A percentile compares a stretch with the other conserved stretches of the same genome.
These are phyloP conservation scores for Heterodera carotae DNA, from an alignment of 1,140 invertebrate species.

Conservation along the genomic window DNA sequence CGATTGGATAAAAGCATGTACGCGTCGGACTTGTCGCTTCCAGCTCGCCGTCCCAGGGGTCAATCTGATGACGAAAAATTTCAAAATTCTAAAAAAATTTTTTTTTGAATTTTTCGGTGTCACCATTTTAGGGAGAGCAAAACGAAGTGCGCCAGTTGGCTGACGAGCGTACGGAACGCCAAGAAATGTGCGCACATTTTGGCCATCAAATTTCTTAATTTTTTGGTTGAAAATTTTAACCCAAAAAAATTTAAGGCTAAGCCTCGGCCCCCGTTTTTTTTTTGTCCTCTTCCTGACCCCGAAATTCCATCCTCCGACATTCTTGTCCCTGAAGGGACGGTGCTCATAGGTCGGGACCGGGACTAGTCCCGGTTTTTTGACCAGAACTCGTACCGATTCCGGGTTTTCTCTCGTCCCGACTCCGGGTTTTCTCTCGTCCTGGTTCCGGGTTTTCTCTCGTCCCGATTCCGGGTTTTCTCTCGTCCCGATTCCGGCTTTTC, in stretches of 20 bases:
- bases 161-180: conserved; percentile 60
- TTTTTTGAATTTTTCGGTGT: conserved; percentile 27
- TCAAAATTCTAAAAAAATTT: background rate
- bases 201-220: conserved; percentile 57
- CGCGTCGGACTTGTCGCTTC: conserved; percentile 68
- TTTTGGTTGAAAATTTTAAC: background rate
- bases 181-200: conserved; percentile 48
- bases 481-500: no score
- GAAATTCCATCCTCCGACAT: no score
- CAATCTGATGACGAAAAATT: conserved; percentile 24
- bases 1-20: conserved; percentile 74
- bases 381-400: no score
- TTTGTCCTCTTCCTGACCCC: no score
- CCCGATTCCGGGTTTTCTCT: no score
- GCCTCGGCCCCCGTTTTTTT: no score
- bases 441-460: no score
- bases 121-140: conserved; percentile 49
- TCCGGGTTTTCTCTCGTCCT: no score
- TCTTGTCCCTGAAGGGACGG: no score
- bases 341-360: no score
- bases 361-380: no score
- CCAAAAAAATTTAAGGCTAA: background rate
- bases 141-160: conserved; percentile 54
- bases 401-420: no score
- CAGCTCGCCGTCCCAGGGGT: conserved; percentile 60